These are phyloP conservation scores for Atopsyche davidsoni DNA, from an alignment of 1,140 invertebrate genomes.

Conservation along the genomic window DNA sequence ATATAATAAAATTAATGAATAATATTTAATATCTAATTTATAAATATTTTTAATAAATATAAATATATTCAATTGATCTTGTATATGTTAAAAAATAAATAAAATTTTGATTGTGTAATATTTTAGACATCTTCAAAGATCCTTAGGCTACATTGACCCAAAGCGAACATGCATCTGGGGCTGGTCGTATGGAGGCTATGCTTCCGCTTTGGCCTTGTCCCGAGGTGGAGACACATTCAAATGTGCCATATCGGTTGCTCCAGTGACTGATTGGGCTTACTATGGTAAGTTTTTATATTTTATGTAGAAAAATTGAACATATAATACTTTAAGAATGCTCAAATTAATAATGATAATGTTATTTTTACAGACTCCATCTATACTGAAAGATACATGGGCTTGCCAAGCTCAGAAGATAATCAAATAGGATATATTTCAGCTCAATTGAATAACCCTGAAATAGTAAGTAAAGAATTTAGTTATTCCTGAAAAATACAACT, in stretches of 20 bases:
- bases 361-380: conserved; percentile 84
- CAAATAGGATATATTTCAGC: conserved; percentile 62
- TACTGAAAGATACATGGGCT: conserved; percentile 90
- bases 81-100: too few relatives aligned
- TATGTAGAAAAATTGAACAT: conserved; percentile 3
- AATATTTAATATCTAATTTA: too few relatives aligned
- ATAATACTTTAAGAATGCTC: neutral
- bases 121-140: conserved; percentile 54
- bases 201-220: conserved; percentile 72
- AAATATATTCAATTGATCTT: too few relatives aligned
- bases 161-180: conserved; percentile 78
- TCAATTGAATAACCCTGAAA: conserved; percentile 62
- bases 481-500: neutral
- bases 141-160: conserved; percentile 63
- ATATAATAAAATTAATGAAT: too few relatives aligned
- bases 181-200: conserved; percentile 94
- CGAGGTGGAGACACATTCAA: conserved; percentile 74
- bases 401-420: conserved; percentile 66
- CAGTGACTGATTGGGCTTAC: conserved; percentile 81
- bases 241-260: conserved; percentile 90
- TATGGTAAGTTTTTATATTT: conserved; percentile 58
- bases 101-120: conserved; percentile 4
- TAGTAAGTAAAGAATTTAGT: conserved; percentile 34
- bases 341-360: neutral
- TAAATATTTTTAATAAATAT: too few relatives aligned